These are phyloP conservation scores for Ophioninae sp. DNA, from an alignment of 2,888 invertebrate species.

Conservation along the genomic window DNA sequence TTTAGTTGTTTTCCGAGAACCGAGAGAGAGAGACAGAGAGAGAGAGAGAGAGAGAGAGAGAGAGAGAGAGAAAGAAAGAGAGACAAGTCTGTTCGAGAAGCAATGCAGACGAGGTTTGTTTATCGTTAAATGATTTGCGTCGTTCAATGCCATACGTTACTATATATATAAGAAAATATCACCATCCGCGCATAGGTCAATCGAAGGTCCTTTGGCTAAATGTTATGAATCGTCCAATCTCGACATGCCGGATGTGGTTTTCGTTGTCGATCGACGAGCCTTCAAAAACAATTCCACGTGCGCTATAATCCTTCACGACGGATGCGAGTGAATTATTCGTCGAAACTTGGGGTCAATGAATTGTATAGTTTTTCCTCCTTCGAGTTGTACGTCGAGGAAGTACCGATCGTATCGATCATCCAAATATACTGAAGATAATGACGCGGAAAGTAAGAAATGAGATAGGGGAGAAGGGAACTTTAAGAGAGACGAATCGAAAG, in stretches of 20 bases:
- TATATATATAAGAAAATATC: no score
- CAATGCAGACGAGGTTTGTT: no score
- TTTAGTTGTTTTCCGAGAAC: no score
- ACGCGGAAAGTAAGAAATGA: constrained; percentile 25
- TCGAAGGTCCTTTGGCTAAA: no score
- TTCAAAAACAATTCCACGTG: not conserved
- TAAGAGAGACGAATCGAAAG: constrained; percentile 2
- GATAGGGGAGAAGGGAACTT: constrained; percentile 23
- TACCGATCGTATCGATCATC: constrained; percentile 62
- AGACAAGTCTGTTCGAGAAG: no score
- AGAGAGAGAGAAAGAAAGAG: no score
- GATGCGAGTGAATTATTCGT: not conserved
- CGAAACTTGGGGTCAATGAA: constrained; percentile 19
- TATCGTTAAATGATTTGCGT: no score
- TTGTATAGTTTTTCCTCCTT: constrained; percentile 23
- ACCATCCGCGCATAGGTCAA: no score
- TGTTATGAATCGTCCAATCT: not conserved
- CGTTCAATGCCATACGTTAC: no score
- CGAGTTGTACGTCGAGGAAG: constrained; percentile 34
- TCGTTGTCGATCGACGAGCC: not conserved
- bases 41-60: no score
- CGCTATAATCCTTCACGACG: not conserved
- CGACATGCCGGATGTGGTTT: not conserved
- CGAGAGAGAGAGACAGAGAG: no score
- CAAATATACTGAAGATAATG: constrained; percentile 53